phyloP scores from a whole-genome alignment of 1,140 invertebrate species.

The Diplogasteroides magnus region DNA sequence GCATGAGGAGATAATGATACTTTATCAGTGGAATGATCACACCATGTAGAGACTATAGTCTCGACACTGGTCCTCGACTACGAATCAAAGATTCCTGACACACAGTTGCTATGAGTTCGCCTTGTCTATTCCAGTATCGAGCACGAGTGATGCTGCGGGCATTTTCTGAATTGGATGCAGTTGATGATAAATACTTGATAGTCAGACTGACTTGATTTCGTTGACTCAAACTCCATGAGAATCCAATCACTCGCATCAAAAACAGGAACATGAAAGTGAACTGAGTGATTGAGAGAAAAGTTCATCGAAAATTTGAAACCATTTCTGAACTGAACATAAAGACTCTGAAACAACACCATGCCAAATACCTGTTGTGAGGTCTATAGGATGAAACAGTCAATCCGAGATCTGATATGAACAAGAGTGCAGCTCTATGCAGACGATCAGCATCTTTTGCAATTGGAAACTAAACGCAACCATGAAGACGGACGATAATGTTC shows the following conservation, averaged over 20 bases:
- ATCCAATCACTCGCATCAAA: not conserved
- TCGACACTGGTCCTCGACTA: too few species aligned
- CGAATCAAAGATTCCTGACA: not conserved
- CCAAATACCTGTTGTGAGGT: not conserved
- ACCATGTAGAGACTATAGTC: too few species aligned
- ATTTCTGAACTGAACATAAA: not conserved
- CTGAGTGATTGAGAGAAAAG: not conserved
- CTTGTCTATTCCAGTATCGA: not conserved
- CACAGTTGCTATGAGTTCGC: not conserved
- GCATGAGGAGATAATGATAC: too few species aligned
- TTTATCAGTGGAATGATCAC: too few species aligned
- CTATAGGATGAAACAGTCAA: not conserved
- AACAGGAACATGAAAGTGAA: not conserved
- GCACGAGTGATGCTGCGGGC: not conserved
- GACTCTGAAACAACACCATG: not conserved
- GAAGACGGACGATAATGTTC: not conserved
- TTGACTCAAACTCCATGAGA: not conserved
- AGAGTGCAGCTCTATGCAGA: not conserved
- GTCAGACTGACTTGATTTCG: not conserved
- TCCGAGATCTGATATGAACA: not conserved
- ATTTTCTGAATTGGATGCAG: not conserved
- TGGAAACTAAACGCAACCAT: not conserved
- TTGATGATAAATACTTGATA: not conserved
- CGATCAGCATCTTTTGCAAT: not conserved
- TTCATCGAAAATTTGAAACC: not conserved